Percentiles rank a stretch among this genome's conserved stretches.
These are phyloP conservation scores for Rhinatrema bivittatum DNA, from an alignment of 2,797 vertebrate genomes.

Conservation along the genomic window DNA sequence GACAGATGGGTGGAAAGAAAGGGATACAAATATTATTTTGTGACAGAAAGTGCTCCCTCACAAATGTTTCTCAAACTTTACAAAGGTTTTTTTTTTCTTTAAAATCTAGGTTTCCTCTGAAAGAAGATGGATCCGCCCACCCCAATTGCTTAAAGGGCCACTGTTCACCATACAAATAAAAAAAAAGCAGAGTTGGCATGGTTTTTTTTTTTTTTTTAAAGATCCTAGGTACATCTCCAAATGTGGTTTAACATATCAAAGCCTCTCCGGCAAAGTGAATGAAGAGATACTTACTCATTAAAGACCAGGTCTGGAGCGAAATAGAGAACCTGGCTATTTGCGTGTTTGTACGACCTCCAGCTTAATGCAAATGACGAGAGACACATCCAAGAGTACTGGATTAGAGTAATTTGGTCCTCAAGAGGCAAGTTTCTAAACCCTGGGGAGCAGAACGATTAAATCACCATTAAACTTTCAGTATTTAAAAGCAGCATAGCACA, in stretches of 20 bases:
- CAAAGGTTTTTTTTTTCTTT: no score
- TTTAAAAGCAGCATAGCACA: conserved; percentile 1
- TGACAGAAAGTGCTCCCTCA: conserved; percentile 6
- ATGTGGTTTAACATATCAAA: conserved; percentile 18
- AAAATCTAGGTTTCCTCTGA: conserved; percentile 5
- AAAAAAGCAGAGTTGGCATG: not conserved
- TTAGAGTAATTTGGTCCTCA: conserved; percentile 98
- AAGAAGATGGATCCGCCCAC: no score
- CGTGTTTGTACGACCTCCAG: conserved; percentile 98
- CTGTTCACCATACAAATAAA: no score
- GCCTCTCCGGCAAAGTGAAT: conserved; percentile 17
- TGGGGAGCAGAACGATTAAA: conserved; percentile 52
- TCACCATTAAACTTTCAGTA: conserved; percentile 35
- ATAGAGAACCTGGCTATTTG: conserved; percentile 96
- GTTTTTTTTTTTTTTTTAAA: no score
- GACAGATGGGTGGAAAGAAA: no score
- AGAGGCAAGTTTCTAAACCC: conserved; percentile 96
- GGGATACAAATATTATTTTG: not conserved
- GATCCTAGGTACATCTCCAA: conserved; percentile 3
- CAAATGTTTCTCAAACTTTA: no score
- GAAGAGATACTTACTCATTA: conserved; percentile 86
- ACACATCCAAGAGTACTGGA: conserved; percentile 99
- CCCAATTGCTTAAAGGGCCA: no score
- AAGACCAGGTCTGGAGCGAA: conserved; percentile 97
- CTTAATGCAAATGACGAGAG: conserved; percentile 96